Conservation (phyloP, 1,140 invertebrate genomes). For the Ruditapes philippinarum region DNA sequence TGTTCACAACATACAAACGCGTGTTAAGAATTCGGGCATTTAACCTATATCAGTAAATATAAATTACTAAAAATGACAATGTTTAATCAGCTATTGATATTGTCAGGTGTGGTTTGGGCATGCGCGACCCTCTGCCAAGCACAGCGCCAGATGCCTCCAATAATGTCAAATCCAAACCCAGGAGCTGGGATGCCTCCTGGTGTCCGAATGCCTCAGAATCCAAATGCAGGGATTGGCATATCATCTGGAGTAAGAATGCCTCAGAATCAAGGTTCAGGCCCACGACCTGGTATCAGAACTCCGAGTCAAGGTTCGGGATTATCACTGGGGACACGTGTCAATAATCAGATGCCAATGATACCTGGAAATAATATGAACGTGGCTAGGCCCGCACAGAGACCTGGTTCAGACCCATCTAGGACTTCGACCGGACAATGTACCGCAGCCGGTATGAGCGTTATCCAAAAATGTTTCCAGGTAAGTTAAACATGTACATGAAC, state of each 20-base stretch:
- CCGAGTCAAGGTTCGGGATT: neutral
- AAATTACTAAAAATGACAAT: no score
- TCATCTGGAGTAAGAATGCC: neutral
- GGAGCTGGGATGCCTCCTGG: constrained; percentile 3
- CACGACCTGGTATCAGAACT: neutral
- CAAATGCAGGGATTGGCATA: neutral
- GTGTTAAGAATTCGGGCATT: no score
- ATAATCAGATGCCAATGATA: neutral
- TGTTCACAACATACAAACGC: no score
- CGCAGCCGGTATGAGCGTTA: neutral
- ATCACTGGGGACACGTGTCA: neutral
- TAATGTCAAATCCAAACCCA: neutral
- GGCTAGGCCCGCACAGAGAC: neutral
- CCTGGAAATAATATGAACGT: neutral
- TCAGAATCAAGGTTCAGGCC: neutral
- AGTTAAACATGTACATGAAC: no score
- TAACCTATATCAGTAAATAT: no score
- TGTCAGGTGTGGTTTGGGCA: neutral
- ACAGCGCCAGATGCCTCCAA: neutral
- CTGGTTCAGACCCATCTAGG: neutral
- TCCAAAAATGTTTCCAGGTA: constrained; percentile 8
- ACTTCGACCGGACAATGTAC: neutral
- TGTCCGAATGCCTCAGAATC: neutral
- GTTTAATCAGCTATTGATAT: no score
- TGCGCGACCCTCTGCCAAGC: neutral